Base-by-base conservation (phyloP, 2,888 invertebrate genomes). In the Elegia similella region DNA sequence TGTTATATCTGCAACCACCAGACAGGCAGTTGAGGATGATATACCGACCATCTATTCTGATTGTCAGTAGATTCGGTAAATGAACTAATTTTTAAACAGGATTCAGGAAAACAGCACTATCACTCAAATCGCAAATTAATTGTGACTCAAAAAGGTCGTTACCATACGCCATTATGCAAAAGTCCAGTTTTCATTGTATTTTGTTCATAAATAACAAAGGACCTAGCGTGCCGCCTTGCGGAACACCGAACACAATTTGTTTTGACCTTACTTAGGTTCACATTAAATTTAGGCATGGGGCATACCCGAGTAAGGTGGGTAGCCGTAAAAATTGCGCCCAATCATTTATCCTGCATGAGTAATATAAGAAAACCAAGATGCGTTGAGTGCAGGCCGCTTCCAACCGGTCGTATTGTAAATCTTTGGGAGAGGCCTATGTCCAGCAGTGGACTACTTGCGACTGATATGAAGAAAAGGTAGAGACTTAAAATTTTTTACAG, bases 231-330 rank as follows among this genome's bases (percentile, higher is more conserved):
- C 48, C 50, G 56, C 63, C 63, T 63, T 64, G 63, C 56, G 58
- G 60, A 12, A 64, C 44, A 10, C 60, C 60, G 46, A 23, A 23
- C 23, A 61, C 59, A 62, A 60, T 62, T 60, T 60, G 50, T 46
- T 58, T 59, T 59, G 62, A 63, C 65, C 65, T 65, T 59, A n/a
- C 50, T 59, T 59, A 60, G 64, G 66, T 64, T 66, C 64, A 63
- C 55, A 62, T 66, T 62, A 60, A 63, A 64, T 63, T 60, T 59
- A 58, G 44, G 58, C 62, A 59, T 29, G 58, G 34, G 56, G 55
- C 64, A 59, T 66, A 23, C 23, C 23, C 23, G 2, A 23, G 23
- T 23, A n/a, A n/a, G n/a, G n/a, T n/a, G n/a, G n/a, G n/a, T n/a
- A n/a, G n/a, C n/a, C n/a, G n/a, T n/a, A n/a, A n/a, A n/a, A n/a